Base-by-base conservation (phyloP, 1,140 invertebrate genomes). In the Listronotus bonariensis region DNA sequence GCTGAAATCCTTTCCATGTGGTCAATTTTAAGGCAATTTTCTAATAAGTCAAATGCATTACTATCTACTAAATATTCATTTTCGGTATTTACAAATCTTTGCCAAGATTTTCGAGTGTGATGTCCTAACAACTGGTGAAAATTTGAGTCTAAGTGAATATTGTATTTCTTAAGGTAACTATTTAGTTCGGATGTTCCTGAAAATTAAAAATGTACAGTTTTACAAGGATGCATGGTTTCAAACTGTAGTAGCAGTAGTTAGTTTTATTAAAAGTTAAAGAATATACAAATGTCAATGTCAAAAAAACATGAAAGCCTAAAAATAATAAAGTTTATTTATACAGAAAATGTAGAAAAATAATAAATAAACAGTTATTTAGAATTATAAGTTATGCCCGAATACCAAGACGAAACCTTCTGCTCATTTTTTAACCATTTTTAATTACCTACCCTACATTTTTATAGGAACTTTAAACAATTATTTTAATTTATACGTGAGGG, bases 101-200 rank as follows among this genome's bases (percentile, higher is more conserved):
- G 97, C 98, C 98, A 99, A 75, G 96, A 86, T 82, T 99, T 99
- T 72, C 95, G 88, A 66, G 95, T 98, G 87, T 99, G 97, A 80
- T 93, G 93, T 72, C 96, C 95, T 78, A 99, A 85, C 78, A 98
- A 96, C 80, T 97, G 95, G 82, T 96, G 95, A 84, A 98, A 97
- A 78, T 93, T 87, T 56, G 92, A 88, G 86, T 99, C 96, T 72
- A 99, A 84, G 79, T 97, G 93, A 82, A 99, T 99, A 82, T 98
- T 93, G 84, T 99, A 99, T 83, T 98, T 99, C 80, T 97, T 95
- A 78, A 99, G 89, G 85, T 99, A 99, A 82, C 94, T 92, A 82
- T 93, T 97, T 45, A 99, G 83, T 80, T 99, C 96, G 82, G 98
- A 95, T 57, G 97, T 99, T 68, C 70, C 70, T 69, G 32, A 49